These are phyloP conservation scores for Drosophila subsilvestris DNA, from an alignment of 2,888 invertebrate species.

Conservation along the genomic window DNA sequence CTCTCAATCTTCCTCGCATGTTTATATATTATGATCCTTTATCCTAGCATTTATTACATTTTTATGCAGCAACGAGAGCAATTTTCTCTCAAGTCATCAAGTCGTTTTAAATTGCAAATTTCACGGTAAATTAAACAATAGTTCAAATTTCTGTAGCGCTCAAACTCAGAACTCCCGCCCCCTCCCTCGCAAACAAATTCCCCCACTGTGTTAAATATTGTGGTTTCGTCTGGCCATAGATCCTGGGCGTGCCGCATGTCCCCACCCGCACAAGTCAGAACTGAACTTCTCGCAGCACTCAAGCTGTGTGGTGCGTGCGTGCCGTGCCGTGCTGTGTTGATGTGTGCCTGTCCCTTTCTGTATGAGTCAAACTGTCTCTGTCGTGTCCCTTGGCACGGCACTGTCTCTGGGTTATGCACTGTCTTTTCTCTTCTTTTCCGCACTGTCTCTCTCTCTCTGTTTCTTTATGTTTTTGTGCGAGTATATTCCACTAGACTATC, in stretches of 20 bases:
- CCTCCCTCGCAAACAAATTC: neutral
- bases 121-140: conserved; percentile 47
- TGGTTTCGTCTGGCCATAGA: conserved; percentile 33
- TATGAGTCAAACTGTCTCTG: neutral
- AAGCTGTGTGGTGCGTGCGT: conserved; percentile 24
- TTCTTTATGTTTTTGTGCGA: neutral
- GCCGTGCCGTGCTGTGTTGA: too few relatives aligned
- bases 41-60: conserved; percentile 1
- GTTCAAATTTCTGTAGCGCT: conserved; percentile 24
- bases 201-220: conserved; percentile 17
- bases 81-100: conserved; percentile 1
- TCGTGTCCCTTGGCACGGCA: neutral
- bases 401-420: neutral
- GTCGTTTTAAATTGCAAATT: conserved; percentile 37
- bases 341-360: neutral
- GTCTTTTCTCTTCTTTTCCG: neutral
- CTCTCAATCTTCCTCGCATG: neutral
- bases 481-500: conserved; percentile 56
- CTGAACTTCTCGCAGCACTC: conserved; percentile 29
- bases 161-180: neutral
- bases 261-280: conserved; percentile 27
- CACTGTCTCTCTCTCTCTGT: neutral
- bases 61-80: neutral
- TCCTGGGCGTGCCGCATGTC: conserved; percentile 27
- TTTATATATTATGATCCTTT: neutral